phyloP scores from a whole-genome alignment of 2,113 vertebrate genomes.

The Sphyrna mokarran region DNA sequence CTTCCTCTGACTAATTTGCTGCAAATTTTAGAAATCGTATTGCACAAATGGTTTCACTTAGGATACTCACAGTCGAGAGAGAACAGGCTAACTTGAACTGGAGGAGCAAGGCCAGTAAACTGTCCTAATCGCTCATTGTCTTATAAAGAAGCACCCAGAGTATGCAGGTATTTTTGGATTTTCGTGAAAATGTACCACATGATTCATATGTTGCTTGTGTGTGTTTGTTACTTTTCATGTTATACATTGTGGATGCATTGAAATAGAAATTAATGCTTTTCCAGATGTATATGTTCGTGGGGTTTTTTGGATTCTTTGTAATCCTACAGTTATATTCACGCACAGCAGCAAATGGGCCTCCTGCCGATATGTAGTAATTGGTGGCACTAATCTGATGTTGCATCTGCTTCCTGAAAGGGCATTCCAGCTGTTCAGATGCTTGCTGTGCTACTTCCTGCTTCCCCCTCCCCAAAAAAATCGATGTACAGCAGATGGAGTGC shows the following conservation, averaged over 20 bases:
- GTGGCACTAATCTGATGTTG: slow-evolving; percentile 55
- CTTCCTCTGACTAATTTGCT: not conserved
- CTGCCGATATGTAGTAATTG: slow-evolving; percentile 50
- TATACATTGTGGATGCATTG: not conserved
- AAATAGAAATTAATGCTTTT: not conserved
- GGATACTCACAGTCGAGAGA: not conserved
- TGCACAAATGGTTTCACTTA: not conserved
- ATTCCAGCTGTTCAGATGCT: slow-evolving; percentile 46
- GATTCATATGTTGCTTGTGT: not conserved
- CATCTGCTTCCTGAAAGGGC: slow-evolving; percentile 47
- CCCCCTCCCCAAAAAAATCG: not conserved
- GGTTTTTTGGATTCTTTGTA: not conserved
- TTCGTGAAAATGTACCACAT: not conserved
- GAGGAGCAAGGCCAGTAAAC: not conserved
- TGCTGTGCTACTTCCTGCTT: not conserved
- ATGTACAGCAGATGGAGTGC: not conserved
- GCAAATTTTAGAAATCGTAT: not conserved
- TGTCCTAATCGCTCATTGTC: not conserved
- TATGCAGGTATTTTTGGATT: not conserved
- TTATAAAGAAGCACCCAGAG: not conserved
- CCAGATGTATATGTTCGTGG: not conserved
- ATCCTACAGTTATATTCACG: not conserved
- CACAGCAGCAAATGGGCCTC: slow-evolving; percentile 41
- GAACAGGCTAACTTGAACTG: not conserved
- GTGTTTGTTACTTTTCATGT: not conserved